Evolutionary conservation across 2,888 invertebrate genomes (phyloP), one percentile per base, ranked within the genome.

Genomic region (Tetropium fuscum): DNA sequence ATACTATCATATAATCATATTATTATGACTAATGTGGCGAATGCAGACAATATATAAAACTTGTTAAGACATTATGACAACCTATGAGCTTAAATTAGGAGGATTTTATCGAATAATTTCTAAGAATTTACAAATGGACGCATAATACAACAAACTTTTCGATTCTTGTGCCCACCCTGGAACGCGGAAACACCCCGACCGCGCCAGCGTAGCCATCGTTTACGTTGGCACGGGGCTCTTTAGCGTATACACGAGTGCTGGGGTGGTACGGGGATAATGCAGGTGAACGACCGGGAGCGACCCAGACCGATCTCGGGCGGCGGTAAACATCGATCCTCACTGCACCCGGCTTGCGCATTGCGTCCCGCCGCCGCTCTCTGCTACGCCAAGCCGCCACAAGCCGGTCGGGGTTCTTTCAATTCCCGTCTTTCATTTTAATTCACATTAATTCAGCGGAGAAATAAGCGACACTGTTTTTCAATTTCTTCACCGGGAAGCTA

Each of bases 251-350:
- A 60, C 59, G 53, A 48, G 53, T 43, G 44, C 44, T 48, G 70
- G 63, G 71, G 69, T 64, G 66, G 63, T 69, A 68, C 71, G 74
- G 74, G 73, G 69, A 70, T 69, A 62, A 63, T 63, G 68, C 77
- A 78, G 80, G 80, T 80, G 79, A 80, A 80, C 78, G 80, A 80
- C 79, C 80, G 76, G 63, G 59, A 74, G 71, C 79, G 78, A 80
- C 80, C 80, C 79, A 79, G 79, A 78, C 79, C 79, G 80, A 76
- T 75, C 77, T 74, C 77, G 77, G 75, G 74, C 70, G 76, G 72
- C 75, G 77, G 75, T 74, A 73, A 64, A 63, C 70, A 77, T 78
- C 77, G 78, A 78, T 79, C 77, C 76, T 65, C 72, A 72, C 73
- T 79, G 79, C 78, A 78, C 76, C 74, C 77, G 75, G 76, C 73